Conservation (phyloP, 1,140 invertebrate species). For the Trachelipus rathkii region DNA sequence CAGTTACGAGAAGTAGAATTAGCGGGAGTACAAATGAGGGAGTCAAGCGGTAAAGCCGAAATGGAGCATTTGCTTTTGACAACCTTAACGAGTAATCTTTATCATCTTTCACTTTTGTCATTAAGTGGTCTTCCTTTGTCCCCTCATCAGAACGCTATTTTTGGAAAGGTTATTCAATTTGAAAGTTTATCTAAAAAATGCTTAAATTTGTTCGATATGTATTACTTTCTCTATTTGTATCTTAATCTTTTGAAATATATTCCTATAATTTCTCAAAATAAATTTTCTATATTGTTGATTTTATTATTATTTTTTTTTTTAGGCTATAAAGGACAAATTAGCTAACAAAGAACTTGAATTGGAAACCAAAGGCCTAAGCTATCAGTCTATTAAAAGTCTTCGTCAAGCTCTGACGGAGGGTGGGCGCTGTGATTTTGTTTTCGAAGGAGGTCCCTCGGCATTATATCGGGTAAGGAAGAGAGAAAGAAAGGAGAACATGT, state of each 20-base stretch:
- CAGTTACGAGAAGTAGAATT: constrained; percentile 51
- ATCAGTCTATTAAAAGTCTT: constrained; percentile 51
- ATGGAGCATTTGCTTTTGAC: constrained; percentile 53
- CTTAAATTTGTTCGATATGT: too few species aligned
- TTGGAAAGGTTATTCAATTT: constrained; percentile 50
- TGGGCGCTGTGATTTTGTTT: constrained; percentile 52
- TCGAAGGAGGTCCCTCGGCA: constrained; percentile 51
- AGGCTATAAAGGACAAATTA: constrained; percentile 51
- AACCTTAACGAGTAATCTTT: constrained; percentile 51
- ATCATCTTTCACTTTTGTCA: constrained; percentile 52
- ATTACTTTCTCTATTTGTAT: neutral
- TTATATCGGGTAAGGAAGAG: constrained; percentile 45
- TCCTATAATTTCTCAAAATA: neutral
- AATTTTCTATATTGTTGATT: neutral
- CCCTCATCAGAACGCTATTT: constrained; percentile 49
- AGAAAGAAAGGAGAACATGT: constrained; percentile 46
- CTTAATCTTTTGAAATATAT: neutral
- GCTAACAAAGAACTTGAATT: constrained; percentile 51
- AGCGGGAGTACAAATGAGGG: constrained; percentile 51
- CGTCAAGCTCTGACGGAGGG: constrained; percentile 52
- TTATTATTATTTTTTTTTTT: too few species aligned
- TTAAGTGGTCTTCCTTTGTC: constrained; percentile 52
- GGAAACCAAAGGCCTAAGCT: constrained; percentile 52
- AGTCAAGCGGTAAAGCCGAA: constrained; percentile 47
- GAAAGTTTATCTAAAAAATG: too few species aligned